Percentiles rank a stretch among this genome's conserved stretches.
These are phyloP conservation scores for Hydrotaea cyrtoneurina DNA, from an alignment of 2,888 invertebrate species.

Conservation along the genomic window DNA sequence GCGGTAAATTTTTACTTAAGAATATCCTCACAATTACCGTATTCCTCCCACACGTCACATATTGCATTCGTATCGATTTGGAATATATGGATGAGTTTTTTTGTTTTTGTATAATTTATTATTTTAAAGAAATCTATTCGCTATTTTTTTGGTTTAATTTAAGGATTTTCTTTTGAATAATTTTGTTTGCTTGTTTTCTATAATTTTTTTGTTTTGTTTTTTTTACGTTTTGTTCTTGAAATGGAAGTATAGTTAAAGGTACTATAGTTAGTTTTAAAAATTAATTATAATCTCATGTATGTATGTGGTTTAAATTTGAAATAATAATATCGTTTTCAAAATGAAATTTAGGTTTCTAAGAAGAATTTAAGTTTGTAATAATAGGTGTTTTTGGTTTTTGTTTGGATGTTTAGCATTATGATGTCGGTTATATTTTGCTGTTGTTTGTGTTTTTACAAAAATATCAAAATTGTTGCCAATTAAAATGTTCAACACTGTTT, in stretches of 20 bases:
- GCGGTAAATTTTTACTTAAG: no score
- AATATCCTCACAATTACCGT: no score
- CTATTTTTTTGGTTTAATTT: neutral
- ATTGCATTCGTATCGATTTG: no score
- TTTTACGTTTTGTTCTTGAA: no score
- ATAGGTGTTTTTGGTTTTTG: neutral
- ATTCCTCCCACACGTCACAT: no score
- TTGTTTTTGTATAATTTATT: neutral
- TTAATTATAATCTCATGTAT: conserved; percentile 4
- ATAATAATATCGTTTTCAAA: neutral
- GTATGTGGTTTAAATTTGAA: neutral
- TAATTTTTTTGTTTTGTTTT: conserved; percentile 16
- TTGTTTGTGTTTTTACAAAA: conserved; percentile 27
- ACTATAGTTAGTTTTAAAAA: conserved; percentile 56
- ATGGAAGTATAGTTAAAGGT: conserved; percentile 65
- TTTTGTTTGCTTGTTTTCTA: conserved; percentile 9
- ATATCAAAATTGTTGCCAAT: conserved; percentile 36
- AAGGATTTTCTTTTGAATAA: conserved; percentile 12
- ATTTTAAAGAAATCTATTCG: neutral
- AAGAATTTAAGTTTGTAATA: no score
- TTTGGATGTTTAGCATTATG: neutral
- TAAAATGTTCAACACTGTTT: conserved; percentile 2
- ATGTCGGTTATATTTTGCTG: neutral
- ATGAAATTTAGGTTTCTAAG: neutral
- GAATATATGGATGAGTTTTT: neutral